These are phyloP conservation scores for Arizona elegans DNA, from an alignment of 2,113 vertebrate genomes.

Conservation along the genomic window DNA sequence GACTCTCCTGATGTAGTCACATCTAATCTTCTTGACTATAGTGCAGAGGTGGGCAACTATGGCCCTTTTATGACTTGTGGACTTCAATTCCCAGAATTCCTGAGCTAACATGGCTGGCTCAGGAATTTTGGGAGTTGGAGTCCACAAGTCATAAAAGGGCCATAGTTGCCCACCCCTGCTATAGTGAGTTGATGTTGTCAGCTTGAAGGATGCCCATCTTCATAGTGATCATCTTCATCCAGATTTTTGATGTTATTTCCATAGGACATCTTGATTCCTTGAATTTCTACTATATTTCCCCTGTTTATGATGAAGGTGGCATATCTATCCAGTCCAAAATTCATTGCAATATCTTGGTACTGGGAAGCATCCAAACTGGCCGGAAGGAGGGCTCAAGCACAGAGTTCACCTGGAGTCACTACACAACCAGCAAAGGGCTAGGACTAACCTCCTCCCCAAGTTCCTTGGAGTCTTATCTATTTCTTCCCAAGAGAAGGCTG, in stretches of 20 bases:
- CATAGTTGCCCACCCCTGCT: neutral
- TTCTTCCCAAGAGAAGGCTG: neutral
- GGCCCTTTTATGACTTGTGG: no score
- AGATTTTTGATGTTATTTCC: no score
- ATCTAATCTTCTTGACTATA: neutral
- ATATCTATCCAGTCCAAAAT: neutral
- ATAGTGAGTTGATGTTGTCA: neutral
- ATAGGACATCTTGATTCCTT: neutral
- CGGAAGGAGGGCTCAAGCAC: neutral
- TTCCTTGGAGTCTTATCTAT: neutral
- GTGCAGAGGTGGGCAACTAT: no score
- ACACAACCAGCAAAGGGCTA: neutral
- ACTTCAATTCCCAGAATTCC: no score
- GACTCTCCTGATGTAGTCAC: neutral
- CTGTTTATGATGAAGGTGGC: neutral
- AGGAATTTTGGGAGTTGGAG: no score
- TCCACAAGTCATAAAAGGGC: no score
- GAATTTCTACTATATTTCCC: neutral
- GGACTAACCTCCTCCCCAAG: neutral
- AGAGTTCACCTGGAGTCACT: neutral
- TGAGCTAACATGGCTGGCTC: no score
- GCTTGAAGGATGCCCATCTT: neutral
- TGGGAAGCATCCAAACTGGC: neutral
- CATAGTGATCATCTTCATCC: neutral
- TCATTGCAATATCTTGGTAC: neutral